Base-by-base conservation (phyloP, 1,140 invertebrate species). In the Sycophila sp. region DNA sequence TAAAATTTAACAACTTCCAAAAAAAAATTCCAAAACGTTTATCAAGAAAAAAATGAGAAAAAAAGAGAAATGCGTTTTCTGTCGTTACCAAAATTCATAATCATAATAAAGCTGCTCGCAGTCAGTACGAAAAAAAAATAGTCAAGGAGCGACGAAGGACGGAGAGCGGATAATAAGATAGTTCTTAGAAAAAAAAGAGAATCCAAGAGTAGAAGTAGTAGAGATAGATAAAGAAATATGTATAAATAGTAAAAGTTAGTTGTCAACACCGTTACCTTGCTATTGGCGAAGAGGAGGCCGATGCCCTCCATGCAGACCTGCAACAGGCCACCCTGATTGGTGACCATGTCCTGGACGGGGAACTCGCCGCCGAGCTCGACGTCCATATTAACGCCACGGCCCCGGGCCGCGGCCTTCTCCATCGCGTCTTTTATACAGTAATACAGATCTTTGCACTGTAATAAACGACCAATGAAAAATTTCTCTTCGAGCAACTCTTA, bases 271-370 rank as follows among this genome's bases (percentile, higher is more conserved):
- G 38, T 73, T 93, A 99, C 98, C 96, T 99, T 99, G 92, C 96
- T 98, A 84, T 98, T 97, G 74, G 96, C 97, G 88, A 99, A 98
- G 70, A 99, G 92, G 71, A 99, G 91, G 75, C 96, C 96, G 78
- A 99, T 96, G 76, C 98, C 98, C 88, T 99, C 98, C 91, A 99
- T 97, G 89, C 97, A 98, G 78, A 99, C 97, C 91, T 99, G 97
- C 64, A 99, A 91, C 34, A 99, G 90, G 11, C 98, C 98, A 56
- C 98, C 97, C 87, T 99, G 96, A 26, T 96, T 96, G 2, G 96
- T 95, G 77, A 92, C 93, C 88, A 99, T 93, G 85, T 99, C 98
- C 83, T 98, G 96, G 24, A 99, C 95, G 1, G 98, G 97, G 87
- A 99, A 99, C 87, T 99, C 98, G 4, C 98, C 98, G 15, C 98